Conservation (phyloP, 2,797 vertebrate species). For the Stomatorhinus walkeri region DNA sequence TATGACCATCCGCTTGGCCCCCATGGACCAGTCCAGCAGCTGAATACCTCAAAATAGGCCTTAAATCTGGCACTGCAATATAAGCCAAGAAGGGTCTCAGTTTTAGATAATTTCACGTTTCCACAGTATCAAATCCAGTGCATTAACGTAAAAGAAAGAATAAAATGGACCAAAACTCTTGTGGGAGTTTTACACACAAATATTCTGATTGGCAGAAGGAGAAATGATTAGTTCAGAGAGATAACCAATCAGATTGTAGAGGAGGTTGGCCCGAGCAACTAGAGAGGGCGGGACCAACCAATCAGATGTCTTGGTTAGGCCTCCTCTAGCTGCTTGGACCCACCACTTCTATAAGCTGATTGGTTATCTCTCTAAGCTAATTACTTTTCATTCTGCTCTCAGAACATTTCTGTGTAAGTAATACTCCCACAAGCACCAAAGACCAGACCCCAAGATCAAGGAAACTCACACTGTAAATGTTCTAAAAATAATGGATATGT, state of each 20-base stretch:
- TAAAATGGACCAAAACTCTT: background rate
- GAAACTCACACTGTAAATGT: background rate
- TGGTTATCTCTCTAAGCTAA: background rate
- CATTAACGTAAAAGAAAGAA: background rate
- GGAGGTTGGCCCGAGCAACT: background rate
- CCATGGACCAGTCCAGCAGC: conserved; percentile 5
- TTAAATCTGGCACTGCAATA: conserved; percentile 10
- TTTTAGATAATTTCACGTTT: background rate
- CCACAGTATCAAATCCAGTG: background rate
- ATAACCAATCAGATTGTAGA: background rate
- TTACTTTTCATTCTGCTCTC: background rate
- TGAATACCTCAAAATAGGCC: conserved; percentile 8
- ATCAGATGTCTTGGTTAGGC: background rate
- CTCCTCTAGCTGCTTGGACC: background rate
- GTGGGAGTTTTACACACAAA: background rate
- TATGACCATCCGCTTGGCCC: background rate
- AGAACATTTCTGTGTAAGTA: background rate
- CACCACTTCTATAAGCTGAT: background rate
- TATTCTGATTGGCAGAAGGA: background rate
- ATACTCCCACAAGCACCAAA: background rate
- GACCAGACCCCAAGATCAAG: background rate
- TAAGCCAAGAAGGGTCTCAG: background rate
- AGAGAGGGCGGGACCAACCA: background rate
- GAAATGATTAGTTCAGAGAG: background rate
- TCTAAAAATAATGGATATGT: background rate